Base-by-base conservation (phyloP, 2,113 vertebrate species). In the Morone saxatilis region DNA sequence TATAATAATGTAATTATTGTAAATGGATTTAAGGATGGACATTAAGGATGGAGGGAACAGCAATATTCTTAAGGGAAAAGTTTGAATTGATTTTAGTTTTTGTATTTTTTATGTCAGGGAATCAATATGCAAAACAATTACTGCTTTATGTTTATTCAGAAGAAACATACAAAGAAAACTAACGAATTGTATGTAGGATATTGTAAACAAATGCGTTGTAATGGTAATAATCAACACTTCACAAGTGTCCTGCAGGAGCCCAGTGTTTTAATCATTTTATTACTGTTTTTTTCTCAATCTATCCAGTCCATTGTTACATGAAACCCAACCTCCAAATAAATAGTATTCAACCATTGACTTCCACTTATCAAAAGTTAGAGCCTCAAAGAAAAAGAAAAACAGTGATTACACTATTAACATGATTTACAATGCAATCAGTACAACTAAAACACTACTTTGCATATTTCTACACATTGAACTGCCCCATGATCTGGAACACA, bases 261-360 rank as follows among this genome's bases (percentile, higher is more conserved):
- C 62, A 74, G 74, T 71, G 68, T 88, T 92, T 93, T 60, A 59
- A 73, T 80, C 77, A 76, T 92, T 94, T 92, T 89, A 82, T 88
- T 92, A 61, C 36, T 31, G 54, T 76, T 59, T 77, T 81, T 89
- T 63, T 80, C 78, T 75, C 71, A 88, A 91, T 91, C 84, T 85
- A 78, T 76, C 74, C 63, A 86, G 50, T 77, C 41, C 77, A 88
- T 50, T 82, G 87, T 84, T 82, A 94, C 92, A 95, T 84, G 73
- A 91, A 92, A 89, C 74, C 78, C 67, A 87, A 88, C 80, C 43
- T 94, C 80, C 86, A 92, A 93, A 93, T 93, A 94, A 95, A 94
- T 93, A 94, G 71, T 85, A 70, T 88, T 90, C 62, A 89, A 88
- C 87, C 82, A 92, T 75, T 69, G 83, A 91, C 76, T 71, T 88